Base-by-base conservation (phyloP, 1,140 invertebrate species). In the Atopsyche davidsoni region DNA sequence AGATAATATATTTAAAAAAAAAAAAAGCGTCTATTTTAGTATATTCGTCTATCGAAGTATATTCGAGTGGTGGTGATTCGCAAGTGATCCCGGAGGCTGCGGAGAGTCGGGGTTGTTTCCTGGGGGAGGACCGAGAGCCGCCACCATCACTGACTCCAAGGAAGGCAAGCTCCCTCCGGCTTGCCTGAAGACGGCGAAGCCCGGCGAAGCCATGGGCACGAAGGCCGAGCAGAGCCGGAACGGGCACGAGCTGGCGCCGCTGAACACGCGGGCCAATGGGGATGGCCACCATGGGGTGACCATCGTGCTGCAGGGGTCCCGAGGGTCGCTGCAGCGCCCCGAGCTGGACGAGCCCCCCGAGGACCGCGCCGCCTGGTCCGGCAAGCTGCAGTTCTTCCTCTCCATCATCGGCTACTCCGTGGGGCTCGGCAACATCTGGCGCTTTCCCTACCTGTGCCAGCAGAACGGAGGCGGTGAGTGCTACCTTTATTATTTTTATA, bases 361-460 rank as follows among this genome's bases (percentile, higher is more conserved):
- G 14, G 83, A 86, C 48, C 70, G 87, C 7, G 84, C 86, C 2
- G 82, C 82, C 51, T 89, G 86, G 85, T 83, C 81, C 34, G 82
- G 83, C 34, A 92, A 93, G 64, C 79, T 89, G 72, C 89, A 94
- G 69, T 95, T 92, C 67, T 88, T 93, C 69, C 78, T 95, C 53
- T 89, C 86, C 54, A 89, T 92, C 66, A 90, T 93, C 40, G 89
- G 89, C 1, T 92, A 91, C 68, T 90, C 88, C 28, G 89, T 94
- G 4, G 90, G 90, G 0, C 77, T 96, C 16, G 92, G 91, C 13
- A 94, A 94, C 65, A 92, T 96, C 35, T 96, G 92, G 93, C 79
- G 92, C 60, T 97, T 96, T 75, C 92, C 92, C 7, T 96, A 94
- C 65, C 72, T 96, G 44, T 93, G 90, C 62, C 92, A 95, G 72